Evolutionary conservation across 2,113 vertebrate genomes (phyloP).

Genomic region (Echinops telfairi): DNA sequence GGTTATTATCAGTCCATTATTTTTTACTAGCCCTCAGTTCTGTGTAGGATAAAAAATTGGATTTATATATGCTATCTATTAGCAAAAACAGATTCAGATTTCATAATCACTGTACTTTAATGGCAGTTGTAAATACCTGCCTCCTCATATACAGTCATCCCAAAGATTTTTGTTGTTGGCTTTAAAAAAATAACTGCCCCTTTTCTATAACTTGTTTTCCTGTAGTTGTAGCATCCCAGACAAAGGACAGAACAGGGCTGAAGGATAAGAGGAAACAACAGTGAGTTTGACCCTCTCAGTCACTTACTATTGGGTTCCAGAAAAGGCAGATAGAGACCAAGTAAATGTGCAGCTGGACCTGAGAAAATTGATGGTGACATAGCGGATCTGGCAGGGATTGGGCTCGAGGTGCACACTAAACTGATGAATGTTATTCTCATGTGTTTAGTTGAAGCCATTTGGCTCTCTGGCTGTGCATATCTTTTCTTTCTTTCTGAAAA

Average conservation of each 20-base stretch:
- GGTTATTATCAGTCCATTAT: slow-evolving; percentile 30
- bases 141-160: not conserved
- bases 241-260: slow-evolving; percentile 42
- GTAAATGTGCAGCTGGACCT: not conserved
- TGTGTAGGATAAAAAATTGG: not conserved
- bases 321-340: not conserved
- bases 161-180: slow-evolving; percentile 32
- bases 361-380: not conserved
- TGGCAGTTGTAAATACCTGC: not conserved
- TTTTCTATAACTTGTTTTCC: slow-evolving; percentile 45
- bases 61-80: not conserved
- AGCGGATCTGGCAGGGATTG: not conserved
- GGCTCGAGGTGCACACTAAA: not conserved
- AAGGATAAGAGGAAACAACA: slow-evolving; percentile 38
- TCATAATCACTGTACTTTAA: slow-evolving; percentile 1
- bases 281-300: slow-evolving; percentile 17
- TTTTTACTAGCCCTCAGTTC: slow-evolving; percentile 22
- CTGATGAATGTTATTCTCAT: not conserved
- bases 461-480: not conserved
- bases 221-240: slow-evolving; percentile 41
- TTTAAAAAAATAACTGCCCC: slow-evolving; percentile 11
- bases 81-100: slow-evolving; percentile 36
- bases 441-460: not conserved
- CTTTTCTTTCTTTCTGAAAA: slow-evolving; percentile 14
- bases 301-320: not conserved